Evolutionary conservation across 2,113 vertebrate genomes (phyloP).

Genomic region (Mormyrus iriodes): DNA sequence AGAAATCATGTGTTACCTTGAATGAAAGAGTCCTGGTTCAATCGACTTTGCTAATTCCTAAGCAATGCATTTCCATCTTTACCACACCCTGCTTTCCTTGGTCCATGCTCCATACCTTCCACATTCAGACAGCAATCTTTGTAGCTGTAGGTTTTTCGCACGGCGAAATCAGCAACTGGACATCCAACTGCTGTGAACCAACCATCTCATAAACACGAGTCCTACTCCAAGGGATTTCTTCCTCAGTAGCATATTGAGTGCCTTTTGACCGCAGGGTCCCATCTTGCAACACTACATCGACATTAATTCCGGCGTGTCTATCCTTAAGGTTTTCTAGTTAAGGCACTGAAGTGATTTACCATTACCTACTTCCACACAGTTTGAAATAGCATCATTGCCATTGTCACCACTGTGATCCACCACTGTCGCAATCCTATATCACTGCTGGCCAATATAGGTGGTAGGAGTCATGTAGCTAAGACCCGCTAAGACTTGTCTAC

Average conservation of each 20-base stretch:
- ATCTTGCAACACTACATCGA: neutral
- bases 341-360: neutral
- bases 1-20: neutral
- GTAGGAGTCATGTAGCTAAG: neutral
- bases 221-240: neutral
- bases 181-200: neutral
- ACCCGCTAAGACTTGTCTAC: neutral
- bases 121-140: neutral
- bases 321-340: neutral
- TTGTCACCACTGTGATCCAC: neutral
- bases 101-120: neutral
- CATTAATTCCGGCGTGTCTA: neutral
- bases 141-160: neutral
- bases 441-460: neutral
- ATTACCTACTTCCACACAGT: neutral
- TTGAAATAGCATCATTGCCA: neutral
- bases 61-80: neutral
- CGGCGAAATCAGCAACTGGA: neutral
- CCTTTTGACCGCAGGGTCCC: neutral
- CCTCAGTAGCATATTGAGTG: neutral
- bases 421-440: neutral
- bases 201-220: neutral
- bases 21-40: neutral
- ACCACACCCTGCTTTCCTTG: neutral
- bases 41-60: neutral